Base-by-base conservation (phyloP, 2,113 vertebrate genomes). In the Corythoichthys intestinalis region DNA sequence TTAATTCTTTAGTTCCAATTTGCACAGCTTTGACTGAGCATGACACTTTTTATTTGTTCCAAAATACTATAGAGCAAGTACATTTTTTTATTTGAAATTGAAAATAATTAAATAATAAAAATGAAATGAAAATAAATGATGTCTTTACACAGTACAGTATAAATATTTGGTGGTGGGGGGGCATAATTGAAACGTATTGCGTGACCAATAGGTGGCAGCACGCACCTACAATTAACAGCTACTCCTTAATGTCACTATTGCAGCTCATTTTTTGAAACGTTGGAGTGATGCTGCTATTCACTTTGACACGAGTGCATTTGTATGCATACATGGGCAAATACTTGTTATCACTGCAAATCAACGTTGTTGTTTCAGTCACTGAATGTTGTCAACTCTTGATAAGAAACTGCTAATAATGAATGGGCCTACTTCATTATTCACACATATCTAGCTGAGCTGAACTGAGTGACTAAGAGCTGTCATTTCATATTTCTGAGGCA, bases 181-280 rank as follows among this genome's bases (percentile, higher is more conserved):
- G 20, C 20, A 28, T 28, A 28, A 4, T 12, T 39, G 9, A 35
- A 14, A 17, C 44, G 48, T 59, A 62, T 63, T 72, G 48, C 28
- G 2, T 7, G 6, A 46, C 83, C 92, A 90, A 79, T 78, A 91
- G 91, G 85, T 72, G 89, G 86, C 88, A 85, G 79, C 77, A 71
- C 20, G 84, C 62, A 66, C 60, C 74, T 76, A 15, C 67, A 53
- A 46, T 60, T 20, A 63, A 41, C 44, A 20, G 20, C 37, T 15
- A 38, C 47, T 37, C 38, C 67, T 48, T 28, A 8, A 59, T 58
- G 75, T 71, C 78, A 79, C 84, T 85, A 83, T 85, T 84, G 70
- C 79, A 34, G 66, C 75, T 65, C 85, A 74, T 78, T 85, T 75
- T 83, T 85, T 71, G 74, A 77, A 63, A 78, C 70, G 72, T 76